Evolutionary conservation across 2,797 vertebrate genomes (phyloP), one percentile per base, ranked within the genome.

Genomic region (Sternotherus odoratus): DNA sequence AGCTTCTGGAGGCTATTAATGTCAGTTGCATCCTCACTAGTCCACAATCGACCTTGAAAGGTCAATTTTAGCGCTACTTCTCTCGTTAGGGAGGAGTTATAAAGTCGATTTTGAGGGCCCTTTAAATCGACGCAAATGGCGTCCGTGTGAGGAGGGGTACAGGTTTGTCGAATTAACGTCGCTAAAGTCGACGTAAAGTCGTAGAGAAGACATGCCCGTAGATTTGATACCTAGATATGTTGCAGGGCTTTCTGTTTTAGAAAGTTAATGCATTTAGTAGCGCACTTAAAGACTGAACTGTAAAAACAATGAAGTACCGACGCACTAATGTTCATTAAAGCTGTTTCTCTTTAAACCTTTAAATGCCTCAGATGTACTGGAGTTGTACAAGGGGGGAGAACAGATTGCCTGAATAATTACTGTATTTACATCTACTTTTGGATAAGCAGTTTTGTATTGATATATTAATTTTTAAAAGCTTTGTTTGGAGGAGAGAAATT

Each of bases 401-500:
- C 60, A 66, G 36, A 8, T 36, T 66, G 17, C 17, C 63, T 66
- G n/a, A 36, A 10, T 11, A 36, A 39, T 39, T 36, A 12, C n/a
- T 69, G 36, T 69, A 21, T 69, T 69, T 69, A 69, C 10, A 12
- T 23, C n/a, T 21, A 39, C 63, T 21, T 21, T 39, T 36, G 63
- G 63, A 39, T 19, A 39, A 69, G 19, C 11, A 5, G 57, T 63
- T 79, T 54, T 1, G 49, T 48, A 28, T 33, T 69, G 90, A 91
- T 94, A 95, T 91, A 36, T n/a, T 5, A 1, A 92, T 86, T 85
- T 30, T 7, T 6, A 2, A 72, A 89, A 89, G 90, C 8, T 2
- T 69, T 1, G 1, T 63, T 92, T 95, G 89, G 88, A 93, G 87
- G 92, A 95, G 82, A 96, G 91, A 84, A 89, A 81, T 93, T 91